Percentiles rank a stretch among this genome's conserved stretches.
Evolutionary conservation across 2,797 vertebrate genomes (phyloP).

Genomic region (Smutsia gigantea): DNA sequence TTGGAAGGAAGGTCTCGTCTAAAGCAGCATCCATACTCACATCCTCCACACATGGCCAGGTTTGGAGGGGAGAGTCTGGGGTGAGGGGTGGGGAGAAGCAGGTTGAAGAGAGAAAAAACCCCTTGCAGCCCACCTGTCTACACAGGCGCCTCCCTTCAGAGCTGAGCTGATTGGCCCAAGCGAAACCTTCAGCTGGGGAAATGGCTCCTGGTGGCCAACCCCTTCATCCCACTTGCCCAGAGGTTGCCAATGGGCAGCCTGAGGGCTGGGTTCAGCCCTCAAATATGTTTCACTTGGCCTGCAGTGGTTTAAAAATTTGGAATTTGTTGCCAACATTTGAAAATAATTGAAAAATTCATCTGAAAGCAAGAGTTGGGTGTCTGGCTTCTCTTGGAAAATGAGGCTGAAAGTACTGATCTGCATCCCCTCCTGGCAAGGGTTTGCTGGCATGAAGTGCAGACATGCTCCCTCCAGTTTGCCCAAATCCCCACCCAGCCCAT

Average conservation of each 20-base stretch:
- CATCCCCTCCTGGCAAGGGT: not conserved
- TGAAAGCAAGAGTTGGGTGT: not conserved
- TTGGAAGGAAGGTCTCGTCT: constrained; percentile 62
- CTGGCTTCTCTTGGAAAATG: constrained; percentile 1
- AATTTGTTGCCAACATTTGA: not conserved
- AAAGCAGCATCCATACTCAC: constrained; percentile 45
- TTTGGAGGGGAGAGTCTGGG: not conserved
- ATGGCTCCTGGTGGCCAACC: not conserved
- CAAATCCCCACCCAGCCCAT: not conserved
- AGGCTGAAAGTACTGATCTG: not conserved
- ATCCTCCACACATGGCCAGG: constrained; percentile 46
- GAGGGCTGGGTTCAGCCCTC: not conserved
- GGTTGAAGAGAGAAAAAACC: constrained; percentile 53
- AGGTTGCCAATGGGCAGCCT: not conserved
- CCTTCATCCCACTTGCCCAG: not conserved
- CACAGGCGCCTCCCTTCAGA: not conserved
- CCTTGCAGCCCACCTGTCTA: not conserved
- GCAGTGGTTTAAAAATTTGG: not conserved
- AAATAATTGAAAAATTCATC: not conserved
- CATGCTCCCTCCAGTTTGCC: not conserved
- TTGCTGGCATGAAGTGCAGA: not conserved
- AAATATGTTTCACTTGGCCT: not conserved
- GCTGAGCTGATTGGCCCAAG: not conserved
- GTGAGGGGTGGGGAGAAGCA: constrained; percentile 27
- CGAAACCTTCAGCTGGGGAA: not conserved